Conservation (phyloP, 2,888 invertebrate genomes). For the Schizotus pectinicornis region DNA sequence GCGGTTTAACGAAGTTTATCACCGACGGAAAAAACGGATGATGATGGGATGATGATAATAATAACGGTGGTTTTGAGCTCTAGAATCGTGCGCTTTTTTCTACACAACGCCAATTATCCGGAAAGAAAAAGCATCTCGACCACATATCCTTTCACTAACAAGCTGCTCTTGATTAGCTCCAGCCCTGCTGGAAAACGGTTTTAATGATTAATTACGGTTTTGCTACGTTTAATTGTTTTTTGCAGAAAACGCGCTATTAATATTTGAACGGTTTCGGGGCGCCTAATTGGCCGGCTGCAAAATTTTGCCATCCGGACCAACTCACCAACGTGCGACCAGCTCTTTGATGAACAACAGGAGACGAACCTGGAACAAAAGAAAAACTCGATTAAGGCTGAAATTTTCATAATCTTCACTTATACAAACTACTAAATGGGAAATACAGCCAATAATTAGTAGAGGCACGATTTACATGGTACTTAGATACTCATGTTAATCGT, state of each 20-base stretch:
- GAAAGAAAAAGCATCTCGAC: conserved; percentile 36
- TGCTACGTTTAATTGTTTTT: conserved; percentile 27
- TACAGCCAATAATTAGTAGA: too few species aligned
- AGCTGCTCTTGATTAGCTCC: conserved; percentile 40
- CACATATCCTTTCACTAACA: conserved; percentile 42
- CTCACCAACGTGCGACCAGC: not conserved
- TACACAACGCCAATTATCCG: conserved; percentile 40
- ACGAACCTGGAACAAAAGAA: conserved; percentile 15
- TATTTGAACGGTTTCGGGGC: conserved; percentile 19
- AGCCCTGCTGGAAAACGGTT: conserved; percentile 37
- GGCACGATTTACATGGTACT: too few species aligned
- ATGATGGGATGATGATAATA: conserved; percentile 22
- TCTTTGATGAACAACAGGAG: conserved; percentile 7
- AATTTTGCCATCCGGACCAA: conserved; percentile 1
- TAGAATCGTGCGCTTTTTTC: conserved; percentile 31
- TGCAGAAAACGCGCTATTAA: conserved; percentile 24
- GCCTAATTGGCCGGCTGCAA: conserved; percentile 16
- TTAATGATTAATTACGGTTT: conserved; percentile 42
- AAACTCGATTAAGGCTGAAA: conserved; percentile 1
- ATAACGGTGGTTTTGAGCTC: conserved; percentile 30
- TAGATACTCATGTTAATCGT: too few species aligned
- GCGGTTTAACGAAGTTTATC: conserved; percentile 12
- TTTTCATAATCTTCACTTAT: too few species aligned
- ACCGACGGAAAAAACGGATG: conserved; percentile 16
- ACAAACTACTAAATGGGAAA: too few species aligned